These are phyloP conservation scores for Ramphastos sulfuratus DNA, from an alignment of 2,113 vertebrate genomes.

Conservation along the genomic window DNA sequence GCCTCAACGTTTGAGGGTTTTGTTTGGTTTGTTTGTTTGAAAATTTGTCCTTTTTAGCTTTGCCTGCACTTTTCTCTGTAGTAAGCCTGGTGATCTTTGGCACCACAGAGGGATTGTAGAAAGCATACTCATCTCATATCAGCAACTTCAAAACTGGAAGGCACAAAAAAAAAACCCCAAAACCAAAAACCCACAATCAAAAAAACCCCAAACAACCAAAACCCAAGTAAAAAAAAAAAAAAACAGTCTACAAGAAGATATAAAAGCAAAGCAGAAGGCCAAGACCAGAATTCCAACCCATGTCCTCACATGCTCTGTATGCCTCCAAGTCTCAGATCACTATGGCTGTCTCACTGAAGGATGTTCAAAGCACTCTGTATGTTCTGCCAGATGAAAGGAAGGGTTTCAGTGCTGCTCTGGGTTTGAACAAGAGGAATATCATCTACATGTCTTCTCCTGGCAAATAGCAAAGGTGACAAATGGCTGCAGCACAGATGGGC, in stretches of 20 bases:
- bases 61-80: background rate
- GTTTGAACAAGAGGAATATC: background rate
- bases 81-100: background rate
- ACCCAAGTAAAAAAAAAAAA: background rate
- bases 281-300: background rate
- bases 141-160: conserved; percentile 2
- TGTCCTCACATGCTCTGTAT: background rate
- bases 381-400: background rate
- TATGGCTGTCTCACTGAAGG: background rate
- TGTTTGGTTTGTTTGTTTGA: background rate
- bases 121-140: background rate
- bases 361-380: background rate
- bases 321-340: background rate
- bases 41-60: background rate
- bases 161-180: background rate
- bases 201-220: too few relatives aligned
- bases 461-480: conserved; percentile 7
- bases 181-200: too few relatives aligned
- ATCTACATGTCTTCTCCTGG: background rate
- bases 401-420: background rate
- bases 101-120: background rate
- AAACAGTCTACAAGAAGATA: background rate
- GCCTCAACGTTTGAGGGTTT: background rate
- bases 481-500: background rate
- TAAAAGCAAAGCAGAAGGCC: background rate